Evolutionary conservation across 2,888 invertebrate species (phyloP).

Genomic region (Pollenia griseotomentosa): DNA sequence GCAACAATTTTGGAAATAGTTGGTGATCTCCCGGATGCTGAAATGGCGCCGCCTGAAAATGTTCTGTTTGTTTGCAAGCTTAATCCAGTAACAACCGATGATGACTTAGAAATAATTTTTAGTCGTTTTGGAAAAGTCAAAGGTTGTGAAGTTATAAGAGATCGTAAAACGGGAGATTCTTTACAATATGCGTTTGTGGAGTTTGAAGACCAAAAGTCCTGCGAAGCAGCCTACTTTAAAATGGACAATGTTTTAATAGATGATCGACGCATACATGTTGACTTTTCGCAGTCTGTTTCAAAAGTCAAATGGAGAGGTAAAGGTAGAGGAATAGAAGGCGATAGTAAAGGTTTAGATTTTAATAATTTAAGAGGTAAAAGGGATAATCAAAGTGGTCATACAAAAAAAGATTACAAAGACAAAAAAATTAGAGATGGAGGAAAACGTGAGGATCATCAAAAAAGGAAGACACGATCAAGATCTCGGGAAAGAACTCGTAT

Average conservation of each 20-base stretch:
- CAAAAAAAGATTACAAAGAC: constrained; percentile 7
- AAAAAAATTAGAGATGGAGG: constrained; percentile 39
- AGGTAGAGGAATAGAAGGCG: constrained; percentile 88
- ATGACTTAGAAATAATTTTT: constrained; percentile 98
- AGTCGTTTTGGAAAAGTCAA: constrained; percentile 97
- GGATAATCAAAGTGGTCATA: background rate
- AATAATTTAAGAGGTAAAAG: constrained; percentile 77
- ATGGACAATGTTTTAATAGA: constrained; percentile 99
- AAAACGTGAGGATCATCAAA: background rate
- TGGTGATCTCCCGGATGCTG: constrained; percentile 98
- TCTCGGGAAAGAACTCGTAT: constrained; percentile 38
- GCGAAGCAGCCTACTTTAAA: constrained; percentile 99
- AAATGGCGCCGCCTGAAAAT: constrained; percentile 99
- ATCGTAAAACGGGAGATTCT: constrained; percentile 96
- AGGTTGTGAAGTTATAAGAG: constrained; percentile 97
- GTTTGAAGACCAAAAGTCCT: constrained; percentile 95
- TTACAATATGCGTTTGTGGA: constrained; percentile 99
- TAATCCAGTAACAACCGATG: constrained; percentile 98
- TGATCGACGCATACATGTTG: constrained; percentile 99
- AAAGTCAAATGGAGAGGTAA: constrained; percentile 96
- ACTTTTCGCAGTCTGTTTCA: constrained; percentile 99
- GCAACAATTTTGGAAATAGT: constrained; percentile 99
- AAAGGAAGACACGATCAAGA: constrained; percentile 28
- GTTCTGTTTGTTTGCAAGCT: constrained; percentile 99
- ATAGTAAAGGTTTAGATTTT: constrained; percentile 79